Evolutionary conservation across 2,888 invertebrate genomes (phyloP).

Genomic region (Fabriciana adippe): DNA sequence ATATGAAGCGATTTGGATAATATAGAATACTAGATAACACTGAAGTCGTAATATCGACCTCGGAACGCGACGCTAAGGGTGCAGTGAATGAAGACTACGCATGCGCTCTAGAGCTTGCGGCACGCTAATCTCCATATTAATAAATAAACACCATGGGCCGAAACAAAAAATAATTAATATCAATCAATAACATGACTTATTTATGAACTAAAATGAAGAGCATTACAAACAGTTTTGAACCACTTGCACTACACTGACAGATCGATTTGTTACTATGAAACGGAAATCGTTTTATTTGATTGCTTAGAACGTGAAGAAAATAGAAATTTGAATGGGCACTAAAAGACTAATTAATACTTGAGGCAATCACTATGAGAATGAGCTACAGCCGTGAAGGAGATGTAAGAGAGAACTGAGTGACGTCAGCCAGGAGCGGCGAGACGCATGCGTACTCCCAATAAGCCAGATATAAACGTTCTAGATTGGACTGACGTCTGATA

Average conservation of each 20-base stretch:
- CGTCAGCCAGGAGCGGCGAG: conserved; percentile 68
- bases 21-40: conserved; percentile 31
- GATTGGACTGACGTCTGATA: conserved; percentile 24
- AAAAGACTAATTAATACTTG: not conserved
- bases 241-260: conserved; percentile 6
- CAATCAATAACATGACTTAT: conserved; percentile 16
- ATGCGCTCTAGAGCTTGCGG: conserved; percentile 52
- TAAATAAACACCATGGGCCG: conserved; percentile 42
- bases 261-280: not conserved
- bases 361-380: conserved; percentile 21
- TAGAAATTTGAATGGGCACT: not conserved
- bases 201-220: not conserved
- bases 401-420: conserved; percentile 62
- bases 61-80: conserved; percentile 38
- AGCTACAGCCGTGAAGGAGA: conserved; percentile 54
- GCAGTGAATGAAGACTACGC: conserved; percentile 60
- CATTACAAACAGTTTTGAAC: not conserved
- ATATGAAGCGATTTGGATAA: conserved; percentile 18
- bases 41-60: conserved; percentile 40
- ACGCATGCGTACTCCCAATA: conserved; percentile 63
- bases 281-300: too few relatives aligned
- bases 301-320: not conserved
- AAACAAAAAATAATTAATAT: conserved; percentile 12
- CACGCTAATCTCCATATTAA: conserved; percentile 38
- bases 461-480: conserved; percentile 17